Base-by-base conservation (phyloP, 2,888 invertebrate genomes). In the Ferrisia virgata region DNA sequence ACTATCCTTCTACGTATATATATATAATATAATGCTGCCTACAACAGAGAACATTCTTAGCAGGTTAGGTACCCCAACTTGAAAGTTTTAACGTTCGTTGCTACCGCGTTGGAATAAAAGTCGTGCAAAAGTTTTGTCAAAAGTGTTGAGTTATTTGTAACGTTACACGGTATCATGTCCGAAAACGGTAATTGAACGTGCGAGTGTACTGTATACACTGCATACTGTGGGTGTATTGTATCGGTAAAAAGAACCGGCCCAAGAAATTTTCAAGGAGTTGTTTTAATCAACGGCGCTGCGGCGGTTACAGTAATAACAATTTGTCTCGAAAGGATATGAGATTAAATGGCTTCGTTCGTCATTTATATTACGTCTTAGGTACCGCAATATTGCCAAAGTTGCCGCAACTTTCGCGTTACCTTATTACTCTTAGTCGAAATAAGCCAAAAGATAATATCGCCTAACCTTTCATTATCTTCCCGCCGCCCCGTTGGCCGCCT, bases 261-360 rank as follows among this genome's bases (percentile, higher is more conserved):
- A 36, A 76, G 72, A 76, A 76, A 76, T 76, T 76, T 76, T 36
- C 36, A 18, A 33, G n/a, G 72, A 76, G 72, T 76, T 76, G 72
- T 33, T 76, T 76, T 76, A 76, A 76, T 76, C 72, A 76, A 36
- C 72, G 72, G 36, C 31, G 72, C 72, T 36, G 22, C 72, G 72
- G 36, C 31, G 72, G 72, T 76, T 36, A 76, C 36, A 15, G 72
- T 36, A 76, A 76, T 76, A 76, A 76, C 72, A 76, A 76, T 76
- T 76, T 76, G 72, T 76, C 72, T 76, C 72, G 36, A 33, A 36
- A 36, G 72, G 36, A 76, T 76, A 76, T 76, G 72, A 36, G 72
- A 33, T 76, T 76, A 76, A 76, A 76, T 36, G 72, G 72, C 72
- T 76, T 76, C 72, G 72, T 76, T 18, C 72, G 72, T 76, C 72